Evolutionary conservation across 2,888 invertebrate species (phyloP).

Genomic region (Sussaba pulchella): DNA sequence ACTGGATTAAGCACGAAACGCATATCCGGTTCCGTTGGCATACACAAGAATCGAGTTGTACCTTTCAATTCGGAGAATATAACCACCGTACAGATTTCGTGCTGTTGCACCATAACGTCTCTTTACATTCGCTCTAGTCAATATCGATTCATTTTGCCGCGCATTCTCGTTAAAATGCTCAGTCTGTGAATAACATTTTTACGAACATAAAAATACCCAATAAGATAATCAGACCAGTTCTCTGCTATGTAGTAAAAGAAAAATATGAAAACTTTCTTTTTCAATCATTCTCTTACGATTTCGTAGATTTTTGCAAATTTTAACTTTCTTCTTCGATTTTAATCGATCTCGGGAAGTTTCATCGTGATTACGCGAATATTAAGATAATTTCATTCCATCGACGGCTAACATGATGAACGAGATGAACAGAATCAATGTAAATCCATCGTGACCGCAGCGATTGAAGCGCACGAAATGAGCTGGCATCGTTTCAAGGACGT

Average conservation of each 20-base stretch:
- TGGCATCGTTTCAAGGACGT: constrained; percentile 6
- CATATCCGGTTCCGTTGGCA: constrained; percentile 71
- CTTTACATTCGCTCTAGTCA: background rate
- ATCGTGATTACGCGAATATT: constrained; percentile 1
- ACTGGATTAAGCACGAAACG: constrained; percentile 76
- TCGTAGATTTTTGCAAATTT: too few relatives aligned
- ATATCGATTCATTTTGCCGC: too few relatives aligned
- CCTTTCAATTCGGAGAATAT: constrained; percentile 23
- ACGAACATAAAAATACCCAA: too few relatives aligned
- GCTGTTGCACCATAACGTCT: background rate
- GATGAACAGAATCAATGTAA: too few relatives aligned
- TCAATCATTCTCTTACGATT: too few relatives aligned
- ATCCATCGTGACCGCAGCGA: background rate
- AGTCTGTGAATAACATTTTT: too few relatives aligned
- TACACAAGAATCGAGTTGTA: constrained; percentile 40
- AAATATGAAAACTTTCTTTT: too few relatives aligned
- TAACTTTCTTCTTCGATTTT: too few relatives aligned
- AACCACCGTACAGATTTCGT: background rate
- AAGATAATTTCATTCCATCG: constrained; percentile 9
- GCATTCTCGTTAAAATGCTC: too few relatives aligned
- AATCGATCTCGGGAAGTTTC: too few relatives aligned
- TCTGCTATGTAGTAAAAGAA: too few relatives aligned
- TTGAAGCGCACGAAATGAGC: background rate
- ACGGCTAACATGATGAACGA: constrained; percentile 12
- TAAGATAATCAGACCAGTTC: too few relatives aligned